Evolutionary conservation across 2,888 invertebrate species (phyloP).

Genomic region (Synergus itoensis): DNA sequence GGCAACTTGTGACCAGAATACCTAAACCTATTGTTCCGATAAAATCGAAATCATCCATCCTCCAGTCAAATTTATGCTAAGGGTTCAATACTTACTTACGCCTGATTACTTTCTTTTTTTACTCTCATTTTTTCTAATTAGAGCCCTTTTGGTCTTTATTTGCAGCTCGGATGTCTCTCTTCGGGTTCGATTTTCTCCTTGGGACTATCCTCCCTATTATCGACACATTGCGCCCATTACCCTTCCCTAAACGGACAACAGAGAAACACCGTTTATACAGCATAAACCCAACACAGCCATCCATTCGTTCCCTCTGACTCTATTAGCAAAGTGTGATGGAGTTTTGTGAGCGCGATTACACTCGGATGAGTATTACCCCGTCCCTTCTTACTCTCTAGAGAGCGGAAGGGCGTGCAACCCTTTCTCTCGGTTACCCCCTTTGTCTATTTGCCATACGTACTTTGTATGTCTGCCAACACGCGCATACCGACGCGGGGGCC

Average conservation of each 20-base stretch:
- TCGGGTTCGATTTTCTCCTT: conserved; percentile 20
- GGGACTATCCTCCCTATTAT: conserved; percentile 56
- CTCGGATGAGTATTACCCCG: conserved; percentile 77
- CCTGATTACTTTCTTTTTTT: not conserved
- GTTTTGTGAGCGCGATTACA: conserved; percentile 79
- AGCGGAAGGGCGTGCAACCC: conserved; percentile 68
- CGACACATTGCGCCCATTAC: conserved; percentile 66
- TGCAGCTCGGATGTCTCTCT: not conserved
- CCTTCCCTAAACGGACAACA: conserved; percentile 59
- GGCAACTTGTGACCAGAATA: not conserved
- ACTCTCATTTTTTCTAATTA: not conserved
- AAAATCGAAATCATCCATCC: not conserved
- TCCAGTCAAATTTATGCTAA: not conserved
- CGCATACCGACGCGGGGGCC: conserved; percentile 32
- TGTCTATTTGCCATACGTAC: conserved; percentile 56
- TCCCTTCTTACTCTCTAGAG: conserved; percentile 57
- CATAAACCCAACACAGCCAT: conserved; percentile 68
- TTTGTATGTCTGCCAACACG: conserved; percentile 57
- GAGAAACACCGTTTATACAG: conserved; percentile 63
- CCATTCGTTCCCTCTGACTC: conserved; percentile 70
- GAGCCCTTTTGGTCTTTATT: not conserved
- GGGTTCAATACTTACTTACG: not conserved
- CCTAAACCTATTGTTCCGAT: not conserved
- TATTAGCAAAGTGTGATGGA: conserved; percentile 79
- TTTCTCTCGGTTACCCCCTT: conserved; percentile 63